Evolutionary conservation across 2,113 vertebrate species (phyloP), one percentile per base, ranked within the genome.

Genomic region (Campylorhamphus procurvoides): DNA sequence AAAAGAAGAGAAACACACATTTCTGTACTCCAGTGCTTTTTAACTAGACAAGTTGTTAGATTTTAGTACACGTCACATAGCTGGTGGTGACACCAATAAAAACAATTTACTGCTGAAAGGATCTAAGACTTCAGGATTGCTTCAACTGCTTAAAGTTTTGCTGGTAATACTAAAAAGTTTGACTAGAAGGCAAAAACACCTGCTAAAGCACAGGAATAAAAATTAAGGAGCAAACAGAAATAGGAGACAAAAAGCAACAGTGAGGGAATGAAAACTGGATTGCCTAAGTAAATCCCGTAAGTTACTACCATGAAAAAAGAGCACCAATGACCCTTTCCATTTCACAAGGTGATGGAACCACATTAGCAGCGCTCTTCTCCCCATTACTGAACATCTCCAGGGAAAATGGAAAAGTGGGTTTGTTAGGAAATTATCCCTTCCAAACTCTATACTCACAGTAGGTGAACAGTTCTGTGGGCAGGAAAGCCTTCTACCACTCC

Each of bases 11-110:
- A 93, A 91, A 49, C 7, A 85, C 18, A 72, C 7, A 40, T 74
- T 91, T 95, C 77, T 94, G 79, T 88, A 96, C 53, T 73, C 60
- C 56, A 86, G 68, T 37, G 27, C 52, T 91, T 96, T 92, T 96
- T 92, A 97, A 96, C 76, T 79, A 92, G 91, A 91, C 72, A 93
- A 90, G 91, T 77, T 88, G 72, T 88, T 94, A 91, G 91, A 87
- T 90, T 95, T 92, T 97, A 96, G 93, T 87, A 81, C 85, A 93
- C 28, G 18, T 42, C 95, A 95, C 93, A 95, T 75, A 95, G 93
- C 47, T 96, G 68, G 82, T 95, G 93, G 89, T 95, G 83, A 92
- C 87, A 96, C 94, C 94, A 95, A 92, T 96, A 93, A 97, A 97
- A 93, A 89, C 88, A 94, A 96, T 95, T 96, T 96, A 96, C 91